phyloP scores from a whole-genome alignment of 2,888 invertebrate species.

The Thymelicus lineola region DNA sequence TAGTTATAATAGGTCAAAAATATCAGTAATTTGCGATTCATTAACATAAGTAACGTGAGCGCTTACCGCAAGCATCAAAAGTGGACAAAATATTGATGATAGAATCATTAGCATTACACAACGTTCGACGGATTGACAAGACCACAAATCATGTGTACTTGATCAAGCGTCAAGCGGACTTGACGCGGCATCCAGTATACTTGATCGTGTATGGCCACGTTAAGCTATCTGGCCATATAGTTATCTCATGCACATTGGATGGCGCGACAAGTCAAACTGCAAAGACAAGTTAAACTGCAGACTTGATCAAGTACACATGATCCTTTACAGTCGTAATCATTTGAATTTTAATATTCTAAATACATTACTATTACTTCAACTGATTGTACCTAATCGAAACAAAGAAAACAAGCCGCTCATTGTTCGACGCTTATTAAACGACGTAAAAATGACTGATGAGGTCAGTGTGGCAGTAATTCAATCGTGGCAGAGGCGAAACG shows the following conservation, averaged over 20 bases:
- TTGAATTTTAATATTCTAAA: constrained; percentile 25
- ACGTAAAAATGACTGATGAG: constrained; percentile 62
- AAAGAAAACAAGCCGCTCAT: constrained; percentile 49
- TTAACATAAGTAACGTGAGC: too few species aligned
- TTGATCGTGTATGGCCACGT: too few species aligned
- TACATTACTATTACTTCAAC: constrained; percentile 41
- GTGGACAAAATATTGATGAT: constrained; percentile 3
- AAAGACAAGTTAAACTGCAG: too few species aligned
- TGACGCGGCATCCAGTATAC: too few species aligned
- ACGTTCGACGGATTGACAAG: constrained; percentile 10
- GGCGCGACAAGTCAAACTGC: too few species aligned
- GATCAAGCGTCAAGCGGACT: too few species aligned
- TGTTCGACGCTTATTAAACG: constrained; percentile 53
- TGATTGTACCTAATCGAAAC: constrained; percentile 40
- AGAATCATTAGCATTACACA: constrained; percentile 11
- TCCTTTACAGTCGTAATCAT: not conserved
- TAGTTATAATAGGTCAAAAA: too few species aligned
- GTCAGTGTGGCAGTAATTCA: constrained; percentile 67
- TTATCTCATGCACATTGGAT: too few species aligned
- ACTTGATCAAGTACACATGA: too few species aligned
- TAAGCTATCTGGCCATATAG: too few species aligned
- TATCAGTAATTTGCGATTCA: too few species aligned
- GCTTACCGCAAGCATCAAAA: not conserved
- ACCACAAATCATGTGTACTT: too few species aligned
- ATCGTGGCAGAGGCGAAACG: constrained; percentile 56